Conservation (phyloP, 1,140 invertebrate genomes). For the Panagrolaimus sp. region DNA sequence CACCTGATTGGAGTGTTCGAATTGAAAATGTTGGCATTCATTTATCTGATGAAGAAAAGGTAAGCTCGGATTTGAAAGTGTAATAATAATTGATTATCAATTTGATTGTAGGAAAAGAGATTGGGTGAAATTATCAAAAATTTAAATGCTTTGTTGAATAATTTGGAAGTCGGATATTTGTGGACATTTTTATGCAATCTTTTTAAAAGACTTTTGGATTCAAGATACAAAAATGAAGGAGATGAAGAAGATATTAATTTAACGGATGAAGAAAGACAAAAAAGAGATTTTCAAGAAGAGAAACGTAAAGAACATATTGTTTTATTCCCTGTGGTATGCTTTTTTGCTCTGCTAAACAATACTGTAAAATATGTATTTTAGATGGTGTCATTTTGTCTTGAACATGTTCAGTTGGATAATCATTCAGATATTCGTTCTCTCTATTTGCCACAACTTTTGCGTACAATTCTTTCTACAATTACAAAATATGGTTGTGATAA, state of each 20-base stretch:
- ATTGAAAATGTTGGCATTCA: background rate
- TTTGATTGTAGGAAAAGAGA: conserved; percentile 36
- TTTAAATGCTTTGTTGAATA: conserved; percentile 77
- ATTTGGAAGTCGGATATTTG: conserved; percentile 77
- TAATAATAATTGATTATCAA: background rate
- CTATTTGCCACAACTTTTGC: conserved; percentile 39
- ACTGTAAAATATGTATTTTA: conserved; percentile 27
- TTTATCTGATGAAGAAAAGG: background rate
- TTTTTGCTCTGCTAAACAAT: conserved; percentile 6
- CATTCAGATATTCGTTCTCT: conserved; percentile 43
- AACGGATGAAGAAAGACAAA: conserved; percentile 31
- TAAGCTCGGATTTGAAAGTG: background rate
- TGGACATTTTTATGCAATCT: conserved; percentile 75
- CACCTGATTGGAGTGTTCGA: background rate
- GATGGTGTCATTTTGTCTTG: conserved; percentile 52
- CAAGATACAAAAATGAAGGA: conserved; percentile 22
- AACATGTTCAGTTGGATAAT: conserved; percentile 45
- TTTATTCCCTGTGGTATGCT: conserved; percentile 40
- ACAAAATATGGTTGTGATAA: conserved; percentile 26
- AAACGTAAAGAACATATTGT: conserved; percentile 32
- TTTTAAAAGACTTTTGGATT: conserved; percentile 66
- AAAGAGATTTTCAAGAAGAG: conserved; percentile 16
- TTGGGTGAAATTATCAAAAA: conserved; percentile 70
- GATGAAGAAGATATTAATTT: conserved; percentile 15
- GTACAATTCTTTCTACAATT: conserved; percentile 36